Evolutionary conservation across 2,797 vertebrate genomes (phyloP).

Genomic region (Ctenopoma kingsleyae): DNA sequence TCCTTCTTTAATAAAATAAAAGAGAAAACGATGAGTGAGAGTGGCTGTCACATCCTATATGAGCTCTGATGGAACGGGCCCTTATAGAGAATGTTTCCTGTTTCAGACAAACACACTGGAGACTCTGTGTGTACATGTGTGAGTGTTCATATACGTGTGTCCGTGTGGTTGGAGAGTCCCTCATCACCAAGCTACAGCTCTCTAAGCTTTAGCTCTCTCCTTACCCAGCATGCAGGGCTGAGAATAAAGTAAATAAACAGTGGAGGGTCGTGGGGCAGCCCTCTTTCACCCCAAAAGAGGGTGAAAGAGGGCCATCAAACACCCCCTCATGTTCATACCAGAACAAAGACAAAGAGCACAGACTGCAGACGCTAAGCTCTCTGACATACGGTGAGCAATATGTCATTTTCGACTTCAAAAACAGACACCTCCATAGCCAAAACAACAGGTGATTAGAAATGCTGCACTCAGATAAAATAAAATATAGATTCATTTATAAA

Average conservation of each 20-base stretch:
- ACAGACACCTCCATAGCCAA: constrained; percentile 59
- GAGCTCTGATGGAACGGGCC: constrained; percentile 75
- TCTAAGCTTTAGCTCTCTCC: constrained; percentile 76
- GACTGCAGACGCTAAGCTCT: constrained; percentile 72
- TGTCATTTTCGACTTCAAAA: constrained; percentile 76
- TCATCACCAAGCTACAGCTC: constrained; percentile 66
- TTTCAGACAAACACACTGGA: constrained; percentile 72
- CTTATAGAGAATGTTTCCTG: constrained; percentile 83
- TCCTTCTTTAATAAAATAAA: constrained; percentile 41
- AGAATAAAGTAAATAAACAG: constrained; percentile 89
- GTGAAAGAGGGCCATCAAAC: constrained; percentile 84
- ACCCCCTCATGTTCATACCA: constrained; percentile 69
- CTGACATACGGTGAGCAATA: constrained; percentile 79
- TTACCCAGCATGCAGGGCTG: constrained; percentile 84
- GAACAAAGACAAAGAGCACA: constrained; percentile 80
- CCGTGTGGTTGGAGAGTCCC: constrained; percentile 57
- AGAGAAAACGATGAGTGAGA: constrained; percentile 54
- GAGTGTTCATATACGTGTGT: constrained; percentile 48
- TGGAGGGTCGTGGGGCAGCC: constrained; percentile 82
- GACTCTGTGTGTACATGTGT: constrained; percentile 62
- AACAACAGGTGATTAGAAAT: constrained; percentile 61
- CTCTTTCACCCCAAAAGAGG: constrained; percentile 86
- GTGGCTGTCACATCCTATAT: constrained; percentile 77
- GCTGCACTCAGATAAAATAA: constrained; percentile 23
- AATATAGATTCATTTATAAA: constrained; percentile 5